phyloP scores from a whole-genome alignment of 2,113 vertebrate species.

The Paramisgurnus dabryanus region DNA sequence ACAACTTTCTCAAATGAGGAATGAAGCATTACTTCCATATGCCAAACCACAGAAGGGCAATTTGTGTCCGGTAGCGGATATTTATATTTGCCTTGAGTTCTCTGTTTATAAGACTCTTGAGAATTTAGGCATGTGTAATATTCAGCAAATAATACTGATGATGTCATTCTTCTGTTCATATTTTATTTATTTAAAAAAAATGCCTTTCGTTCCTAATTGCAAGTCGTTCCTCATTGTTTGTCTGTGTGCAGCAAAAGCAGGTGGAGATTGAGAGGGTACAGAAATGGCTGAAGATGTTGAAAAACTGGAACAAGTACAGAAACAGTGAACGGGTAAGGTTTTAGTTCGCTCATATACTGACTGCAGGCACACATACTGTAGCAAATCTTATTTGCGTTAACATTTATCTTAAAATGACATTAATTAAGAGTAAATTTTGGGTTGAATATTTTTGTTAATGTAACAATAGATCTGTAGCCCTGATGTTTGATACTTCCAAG shows the following conservation, averaged over 20 bases:
- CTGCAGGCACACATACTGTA: not conserved
- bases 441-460: too few species aligned
- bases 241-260: conserved; percentile 79
- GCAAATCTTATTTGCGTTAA: not conserved
- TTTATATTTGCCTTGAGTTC: not conserved
- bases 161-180: not conserved
- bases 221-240: not conserved
- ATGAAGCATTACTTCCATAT: not conserved
- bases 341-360: not conserved
- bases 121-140: conserved; percentile 3
- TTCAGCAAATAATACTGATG: not conserved
- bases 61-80: conserved; percentile 3
- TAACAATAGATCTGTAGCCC: too few species aligned
- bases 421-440: too few species aligned
- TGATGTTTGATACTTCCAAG: too few species aligned
- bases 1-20: conserved; percentile 1
- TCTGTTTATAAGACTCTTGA: too few species aligned
- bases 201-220: not conserved
- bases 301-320: conserved; percentile 89
- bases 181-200: not conserved
- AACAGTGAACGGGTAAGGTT: conserved; percentile 84
- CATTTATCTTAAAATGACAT: not conserved
- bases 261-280: conserved; percentile 85
- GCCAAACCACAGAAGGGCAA: not conserved
- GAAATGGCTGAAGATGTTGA: conserved; percentile 95